These are phyloP conservation scores for Emys orbicularis DNA, from an alignment of 2,797 vertebrate species.

Conservation along the genomic window DNA sequence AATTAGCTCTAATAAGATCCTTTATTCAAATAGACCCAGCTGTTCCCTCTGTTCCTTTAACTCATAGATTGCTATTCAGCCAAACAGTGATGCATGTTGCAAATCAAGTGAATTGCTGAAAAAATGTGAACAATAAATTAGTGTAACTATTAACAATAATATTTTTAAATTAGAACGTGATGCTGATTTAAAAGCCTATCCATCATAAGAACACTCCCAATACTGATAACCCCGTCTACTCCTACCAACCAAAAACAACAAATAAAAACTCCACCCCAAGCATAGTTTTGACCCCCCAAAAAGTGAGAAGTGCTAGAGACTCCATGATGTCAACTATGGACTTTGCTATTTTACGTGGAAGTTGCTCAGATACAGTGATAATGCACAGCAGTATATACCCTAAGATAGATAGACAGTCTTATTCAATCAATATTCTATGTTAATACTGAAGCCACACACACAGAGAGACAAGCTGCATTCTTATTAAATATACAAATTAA, in stretches of 20 bases:
- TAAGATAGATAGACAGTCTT: not conserved
- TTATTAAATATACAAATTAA: slow-evolving; percentile 24
- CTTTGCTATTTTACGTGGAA: not conserved
- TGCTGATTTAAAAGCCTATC: not conserved
- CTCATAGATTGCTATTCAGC: not conserved
- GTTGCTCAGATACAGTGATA: not conserved
- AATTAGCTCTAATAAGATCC: not conserved
- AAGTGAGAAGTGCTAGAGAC: not conserved
- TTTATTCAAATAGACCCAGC: not conserved
- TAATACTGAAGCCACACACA: not conserved
- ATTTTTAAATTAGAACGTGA: not conserved
- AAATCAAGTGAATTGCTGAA: not conserved
- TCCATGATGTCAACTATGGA: not conserved
- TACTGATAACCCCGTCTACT: not conserved
- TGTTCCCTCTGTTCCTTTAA: not conserved
- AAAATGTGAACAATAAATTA: not conserved
- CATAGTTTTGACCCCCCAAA: not conserved
- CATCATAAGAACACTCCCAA: not conserved
- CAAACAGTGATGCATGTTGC: not conserved
- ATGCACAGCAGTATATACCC: not conserved
- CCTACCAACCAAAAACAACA: not conserved
- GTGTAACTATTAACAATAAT: not conserved
- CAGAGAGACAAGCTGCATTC: not conserved
- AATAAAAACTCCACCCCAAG: not conserved
- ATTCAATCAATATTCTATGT: not conserved